Conservation (phyloP, 2,113 vertebrate genomes). For the Panthera uncia region DNA sequence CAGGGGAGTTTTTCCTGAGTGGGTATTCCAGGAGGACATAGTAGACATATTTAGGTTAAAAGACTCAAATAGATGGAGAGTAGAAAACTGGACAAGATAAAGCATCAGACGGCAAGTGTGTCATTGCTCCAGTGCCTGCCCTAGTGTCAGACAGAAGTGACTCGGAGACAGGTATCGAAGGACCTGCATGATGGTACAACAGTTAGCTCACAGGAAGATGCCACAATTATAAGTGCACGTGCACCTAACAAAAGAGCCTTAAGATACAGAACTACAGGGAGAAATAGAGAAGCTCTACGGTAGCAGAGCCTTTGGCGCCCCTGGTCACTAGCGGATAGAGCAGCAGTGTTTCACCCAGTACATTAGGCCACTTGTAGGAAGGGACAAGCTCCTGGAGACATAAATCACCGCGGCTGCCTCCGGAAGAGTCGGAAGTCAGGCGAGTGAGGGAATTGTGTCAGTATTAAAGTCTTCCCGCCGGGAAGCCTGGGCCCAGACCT, state of each 20-base stretch:
- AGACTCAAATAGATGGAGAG: background rate
- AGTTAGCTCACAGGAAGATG: background rate
- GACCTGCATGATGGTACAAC: too few species aligned
- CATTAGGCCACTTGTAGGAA: background rate
- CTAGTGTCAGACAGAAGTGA: background rate
- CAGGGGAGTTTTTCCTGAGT: too few species aligned
- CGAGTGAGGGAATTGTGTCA: fast-evolving
- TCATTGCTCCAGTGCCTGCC: background rate
- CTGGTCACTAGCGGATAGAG: background rate
- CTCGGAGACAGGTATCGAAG: background rate
- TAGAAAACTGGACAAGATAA: background rate
- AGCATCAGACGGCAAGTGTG: background rate
- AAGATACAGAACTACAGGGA: background rate
- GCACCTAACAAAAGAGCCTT: background rate
- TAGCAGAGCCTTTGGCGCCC: background rate
- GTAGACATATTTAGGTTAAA: background rate
- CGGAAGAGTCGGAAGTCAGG: background rate
- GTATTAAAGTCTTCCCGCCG: background rate
- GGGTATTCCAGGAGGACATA: background rate
- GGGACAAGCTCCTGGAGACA: background rate
- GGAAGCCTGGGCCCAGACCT: background rate
- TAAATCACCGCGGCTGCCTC: background rate
- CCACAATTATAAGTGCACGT: fast-evolving
- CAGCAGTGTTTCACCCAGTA: background rate
- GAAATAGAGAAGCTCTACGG: background rate